Percentiles rank a stretch among this genome's conserved stretches.
phyloP scores from a whole-genome alignment of 2,888 invertebrate species.

The Caenorhabditis drosophilae region DNA sequence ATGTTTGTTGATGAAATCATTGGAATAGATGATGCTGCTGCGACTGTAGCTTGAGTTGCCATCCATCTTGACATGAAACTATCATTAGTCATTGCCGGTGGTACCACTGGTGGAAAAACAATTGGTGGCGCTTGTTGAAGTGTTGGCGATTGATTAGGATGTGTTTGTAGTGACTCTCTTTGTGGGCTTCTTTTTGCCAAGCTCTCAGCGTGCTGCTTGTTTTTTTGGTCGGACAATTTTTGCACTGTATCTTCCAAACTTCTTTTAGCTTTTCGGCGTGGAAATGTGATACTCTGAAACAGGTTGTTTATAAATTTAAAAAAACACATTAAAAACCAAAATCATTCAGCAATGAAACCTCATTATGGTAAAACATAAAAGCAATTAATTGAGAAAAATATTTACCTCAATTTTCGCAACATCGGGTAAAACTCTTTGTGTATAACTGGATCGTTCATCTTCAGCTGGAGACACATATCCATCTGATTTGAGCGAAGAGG shows the following conservation, averaged over 20 bases:
- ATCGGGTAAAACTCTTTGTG: too few species aligned
- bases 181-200: conserved; percentile 1
- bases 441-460: too few species aligned
- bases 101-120: conserved; percentile 10
- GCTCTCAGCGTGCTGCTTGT: too few species aligned
- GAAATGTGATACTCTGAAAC: conserved; percentile 18
- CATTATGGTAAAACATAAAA: too few species aligned
- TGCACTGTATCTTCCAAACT: conserved; percentile 33
- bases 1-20: conserved; percentile 6
- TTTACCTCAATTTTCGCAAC: too few species aligned
- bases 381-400: too few species aligned
- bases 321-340: conserved; percentile 1
- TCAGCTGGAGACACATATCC: too few species aligned
- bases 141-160: not conserved
- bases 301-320: conserved; percentile 10
- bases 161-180: conserved; percentile 1
- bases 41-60: conserved; percentile 7
- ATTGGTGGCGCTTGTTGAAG: conserved; percentile 3
- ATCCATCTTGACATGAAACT: conserved; percentile 15
- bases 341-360: conserved; percentile 7
- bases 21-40: conserved; percentile 12
- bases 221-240: conserved; percentile 17
- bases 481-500: too few species aligned
- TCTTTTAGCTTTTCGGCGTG: conserved; percentile 18
- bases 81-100: conserved; percentile 2